Percentiles rank a stretch among this genome's conserved stretches.
Evolutionary conservation across 37 sponge, comb jelly and placozoan genomes (phyloP).

Genomic region (Tethya wilhelma): DNA sequence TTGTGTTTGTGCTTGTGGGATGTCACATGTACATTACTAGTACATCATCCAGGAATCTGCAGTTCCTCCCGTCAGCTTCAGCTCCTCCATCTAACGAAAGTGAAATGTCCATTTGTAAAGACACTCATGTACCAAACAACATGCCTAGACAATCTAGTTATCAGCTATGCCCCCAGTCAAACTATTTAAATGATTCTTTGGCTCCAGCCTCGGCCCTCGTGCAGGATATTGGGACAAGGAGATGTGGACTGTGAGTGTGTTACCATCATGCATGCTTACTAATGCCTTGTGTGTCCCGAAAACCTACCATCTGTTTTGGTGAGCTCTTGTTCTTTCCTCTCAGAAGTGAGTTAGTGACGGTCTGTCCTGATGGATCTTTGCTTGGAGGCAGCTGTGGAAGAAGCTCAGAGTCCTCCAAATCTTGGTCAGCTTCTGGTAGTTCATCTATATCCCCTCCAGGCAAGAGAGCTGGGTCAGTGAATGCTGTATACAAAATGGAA

Average conservation of each 20-base stretch:
- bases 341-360: conserved; percentile 12
- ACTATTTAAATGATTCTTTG: background rate
- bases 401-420: conserved; percentile 12
- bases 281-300: too few relatives aligned
- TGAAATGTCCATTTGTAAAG: too few relatives aligned
- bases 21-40: too few relatives aligned
- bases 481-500: background rate
- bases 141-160: too few relatives aligned
- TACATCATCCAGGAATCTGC: conserved; percentile 76
- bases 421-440: conserved; percentile 35
- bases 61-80: conserved; percentile 58
- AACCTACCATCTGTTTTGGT: conserved; percentile 31
- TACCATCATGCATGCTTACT: too few relatives aligned
- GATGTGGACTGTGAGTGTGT: too few relatives aligned
- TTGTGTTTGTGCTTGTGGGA: too few relatives aligned
- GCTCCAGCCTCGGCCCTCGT: background rate
- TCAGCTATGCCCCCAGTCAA: too few relatives aligned
- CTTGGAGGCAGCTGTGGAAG: conserved; percentile 28
- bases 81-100: conserved; percentile 19
- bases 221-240: background rate
- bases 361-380: conserved; percentile 25
- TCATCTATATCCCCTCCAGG: background rate
- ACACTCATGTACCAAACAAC: too few relatives aligned
- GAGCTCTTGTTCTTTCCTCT: background rate
- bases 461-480: background rate